phyloP scores from a whole-genome alignment of 2,113 vertebrate genomes.

The Tragelaphus scriptus region DNA sequence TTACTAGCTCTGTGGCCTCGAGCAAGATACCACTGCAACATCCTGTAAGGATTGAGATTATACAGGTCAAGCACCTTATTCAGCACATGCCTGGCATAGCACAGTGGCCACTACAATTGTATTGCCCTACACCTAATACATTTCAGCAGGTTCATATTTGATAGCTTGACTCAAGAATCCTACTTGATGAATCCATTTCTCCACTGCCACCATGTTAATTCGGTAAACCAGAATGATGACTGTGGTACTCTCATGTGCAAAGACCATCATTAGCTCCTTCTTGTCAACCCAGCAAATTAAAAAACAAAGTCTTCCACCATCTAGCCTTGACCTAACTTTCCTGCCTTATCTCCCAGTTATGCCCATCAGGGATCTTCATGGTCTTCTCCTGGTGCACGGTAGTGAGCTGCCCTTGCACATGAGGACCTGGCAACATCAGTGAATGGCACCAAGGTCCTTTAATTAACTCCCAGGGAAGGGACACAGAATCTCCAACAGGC shows the following conservation, averaged over 20 bases:
- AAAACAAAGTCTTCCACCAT: not conserved
- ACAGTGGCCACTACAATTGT: not conserved
- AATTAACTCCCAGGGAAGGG: not conserved
- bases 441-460: not conserved
- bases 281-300: not conserved
- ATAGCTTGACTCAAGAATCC: not conserved
- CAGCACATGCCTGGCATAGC: not conserved
- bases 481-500: not conserved
- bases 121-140: not conserved
- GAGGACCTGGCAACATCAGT: not conserved
- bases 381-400: not conserved
- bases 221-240: not conserved
- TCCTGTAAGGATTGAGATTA: not conserved
- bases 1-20: not conserved
- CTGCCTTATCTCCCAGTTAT: not conserved
- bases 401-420: not conserved
- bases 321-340: not conserved
- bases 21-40: not conserved
- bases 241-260: not conserved
- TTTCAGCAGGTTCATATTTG: not conserved
- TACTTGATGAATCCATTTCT: not conserved
- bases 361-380: not conserved
- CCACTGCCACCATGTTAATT: not conserved
- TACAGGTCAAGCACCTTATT: not conserved
- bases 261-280: not conserved